Conservation (phyloP, 2,888 invertebrate genomes). For the Nysson spinosus region DNA sequence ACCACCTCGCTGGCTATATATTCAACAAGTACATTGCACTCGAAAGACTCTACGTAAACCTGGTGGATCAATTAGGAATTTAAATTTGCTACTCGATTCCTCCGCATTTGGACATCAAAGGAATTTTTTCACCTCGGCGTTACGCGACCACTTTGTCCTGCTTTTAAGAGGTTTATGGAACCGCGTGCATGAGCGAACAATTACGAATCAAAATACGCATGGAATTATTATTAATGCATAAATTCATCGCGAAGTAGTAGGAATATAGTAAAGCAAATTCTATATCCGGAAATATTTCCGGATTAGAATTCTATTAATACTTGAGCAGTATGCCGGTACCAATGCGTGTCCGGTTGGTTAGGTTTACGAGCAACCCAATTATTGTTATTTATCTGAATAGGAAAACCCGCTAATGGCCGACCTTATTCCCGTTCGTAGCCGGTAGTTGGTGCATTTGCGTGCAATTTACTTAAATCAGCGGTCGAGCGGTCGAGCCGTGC, state of each 20-base stretch:
- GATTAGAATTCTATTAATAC: slow-evolving; percentile 14
- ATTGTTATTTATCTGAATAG: slow-evolving; percentile 59
- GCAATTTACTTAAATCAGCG: slow-evolving; percentile 65
- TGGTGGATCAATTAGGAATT: slow-evolving; percentile 68
- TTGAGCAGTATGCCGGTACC: slow-evolving; percentile 25
- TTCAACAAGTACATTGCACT: slow-evolving; percentile 1
- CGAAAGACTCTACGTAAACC: slow-evolving; percentile 15
- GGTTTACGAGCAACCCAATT: slow-evolving; percentile 51
- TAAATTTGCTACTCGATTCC: slow-evolving; percentile 59
- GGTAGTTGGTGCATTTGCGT: slow-evolving; percentile 61
- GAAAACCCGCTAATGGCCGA: slow-evolving; percentile 55
- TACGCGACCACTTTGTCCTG: slow-evolving; percentile 15
- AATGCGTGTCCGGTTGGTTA: slow-evolving; percentile 41
- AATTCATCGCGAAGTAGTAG: too few species aligned
- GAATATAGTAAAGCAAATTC: background rate
- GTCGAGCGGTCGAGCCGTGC: slow-evolving; percentile 43
- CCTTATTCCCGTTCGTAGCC: slow-evolving; percentile 53
- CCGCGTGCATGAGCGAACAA: background rate
- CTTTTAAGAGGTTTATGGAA: slow-evolving; percentile 21
- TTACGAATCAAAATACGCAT: too few species aligned
- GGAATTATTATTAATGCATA: too few species aligned
- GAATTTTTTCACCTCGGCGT: slow-evolving; percentile 25
- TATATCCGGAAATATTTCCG: slow-evolving; percentile 35
- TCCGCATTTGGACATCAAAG: slow-evolving; percentile 65
- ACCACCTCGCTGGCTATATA: background rate